A percentile compares a stretch with the other conserved stretches of the same genome.
These are phyloP conservation scores for Antheraea pernyi DNA, from an alignment of 1,140 invertebrate genomes.

Conservation along the genomic window DNA sequence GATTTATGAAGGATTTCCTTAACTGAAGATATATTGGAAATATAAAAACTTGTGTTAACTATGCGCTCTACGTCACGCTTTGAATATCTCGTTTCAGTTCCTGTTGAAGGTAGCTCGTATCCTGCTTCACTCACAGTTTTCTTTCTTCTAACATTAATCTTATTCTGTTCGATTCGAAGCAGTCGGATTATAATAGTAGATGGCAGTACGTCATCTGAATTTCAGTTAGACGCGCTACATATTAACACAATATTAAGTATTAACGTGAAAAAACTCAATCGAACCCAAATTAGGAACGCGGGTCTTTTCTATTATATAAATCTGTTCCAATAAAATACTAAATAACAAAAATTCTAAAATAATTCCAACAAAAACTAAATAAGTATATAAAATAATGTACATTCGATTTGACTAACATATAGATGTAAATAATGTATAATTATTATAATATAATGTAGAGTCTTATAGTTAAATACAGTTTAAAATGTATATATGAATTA, in stretches of 20 bases:
- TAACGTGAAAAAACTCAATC: too few species aligned
- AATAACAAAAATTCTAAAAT: slow-evolving; percentile 73
- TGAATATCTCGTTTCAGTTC: too few species aligned
- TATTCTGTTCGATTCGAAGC: neutral
- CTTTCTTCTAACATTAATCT: too few species aligned
- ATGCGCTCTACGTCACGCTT: too few species aligned
- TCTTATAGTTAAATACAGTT: slow-evolving; percentile 41
- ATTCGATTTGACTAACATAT: slow-evolving; percentile 60
- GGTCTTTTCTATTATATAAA: neutral
- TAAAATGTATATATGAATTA: slow-evolving; percentile 41
- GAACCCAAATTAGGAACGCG: neutral
- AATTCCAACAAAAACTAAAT: slow-evolving; percentile 59
- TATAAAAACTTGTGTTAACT: too few species aligned
- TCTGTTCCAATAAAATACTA: slow-evolving; percentile 67
- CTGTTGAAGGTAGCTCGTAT: too few species aligned
- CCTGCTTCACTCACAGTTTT: too few species aligned
- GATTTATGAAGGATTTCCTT: too few species aligned
- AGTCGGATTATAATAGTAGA: neutral
- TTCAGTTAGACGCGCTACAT: neutral
- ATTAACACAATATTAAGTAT: too few species aligned
- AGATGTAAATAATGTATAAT: slow-evolving; percentile 53
- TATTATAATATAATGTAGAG: slow-evolving; percentile 42
- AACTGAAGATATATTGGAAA: too few species aligned
- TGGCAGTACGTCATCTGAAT: neutral
- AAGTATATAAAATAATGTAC: slow-evolving; percentile 51